Evolutionary conservation across 2,888 invertebrate species (phyloP), one percentile per base, ranked within the genome.

Genomic region (Pammene aurita): DNA sequence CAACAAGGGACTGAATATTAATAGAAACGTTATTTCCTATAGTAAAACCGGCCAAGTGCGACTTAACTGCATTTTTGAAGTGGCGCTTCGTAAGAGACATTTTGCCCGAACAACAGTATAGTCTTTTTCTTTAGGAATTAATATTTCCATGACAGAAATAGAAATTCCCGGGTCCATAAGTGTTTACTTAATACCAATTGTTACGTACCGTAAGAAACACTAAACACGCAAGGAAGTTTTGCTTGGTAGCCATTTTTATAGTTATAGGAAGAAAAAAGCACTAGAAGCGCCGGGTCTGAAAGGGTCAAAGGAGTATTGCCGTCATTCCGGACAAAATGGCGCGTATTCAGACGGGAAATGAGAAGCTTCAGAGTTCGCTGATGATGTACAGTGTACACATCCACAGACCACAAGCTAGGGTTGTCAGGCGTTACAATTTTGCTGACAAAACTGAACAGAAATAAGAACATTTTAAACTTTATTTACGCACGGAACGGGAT

Each of bases 311-410:
- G 84, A 85, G 79, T 80, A 78, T 78, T 78, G 77, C 79, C 82
- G 81, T 80, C 81, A 82, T 86, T 85, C 82, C 77, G 77, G 75
- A 81, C 81, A 86, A 88, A 90, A 87, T 84, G 80, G 80, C 78
- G 80, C 64, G 83, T 80, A 87, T 92, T 90, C 89, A 91, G 72
- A 79, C 76, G 81, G 80, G 78, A 88, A 88, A 91, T 90, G 90
- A 88, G 86, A 83, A 84, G 75, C 82, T 78, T 77, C 73, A 74
- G 72, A 72, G 65, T 64, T 56, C 44, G 14, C 71, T 71, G 66
- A 66, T 66, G 66, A 56, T 70, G 61, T 66, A 70, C 58, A 66
- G 61, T 70, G 66, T 66, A 70, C 60, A 70, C 66, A 57, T 42
- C 41, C 42, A 16, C 42, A 34, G 50, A 58, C 48, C 50, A 50